A percentile compares a stretch with the other conserved stretches of the same genome.
Evolutionary conservation across 1,140 invertebrate genomes (phyloP).

Genomic region (Drosophila mojavensis): DNA sequence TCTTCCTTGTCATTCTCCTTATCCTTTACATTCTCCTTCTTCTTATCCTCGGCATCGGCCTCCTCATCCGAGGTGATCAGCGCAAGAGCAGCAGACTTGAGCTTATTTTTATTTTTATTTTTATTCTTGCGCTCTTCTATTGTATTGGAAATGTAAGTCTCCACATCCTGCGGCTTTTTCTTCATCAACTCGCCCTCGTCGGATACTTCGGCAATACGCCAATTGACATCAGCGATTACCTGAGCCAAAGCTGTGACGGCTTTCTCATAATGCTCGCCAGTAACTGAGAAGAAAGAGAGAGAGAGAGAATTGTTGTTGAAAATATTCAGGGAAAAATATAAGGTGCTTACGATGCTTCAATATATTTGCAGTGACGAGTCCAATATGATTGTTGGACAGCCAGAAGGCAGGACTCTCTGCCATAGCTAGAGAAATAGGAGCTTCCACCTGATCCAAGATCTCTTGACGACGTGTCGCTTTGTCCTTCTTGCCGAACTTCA

Average conservation of each 20-base stretch:
- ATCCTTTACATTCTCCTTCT: too few species aligned
- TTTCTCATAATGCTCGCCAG: slow-evolving; percentile 63
- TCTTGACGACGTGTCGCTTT: slow-evolving; percentile 89
- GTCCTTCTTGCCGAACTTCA: slow-evolving; percentile 92
- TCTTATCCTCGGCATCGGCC: slow-evolving; percentile 19
- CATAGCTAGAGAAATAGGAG: slow-evolving; percentile 87
- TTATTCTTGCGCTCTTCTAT: slow-evolving; percentile 60
- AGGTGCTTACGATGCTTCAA: slow-evolving; percentile 86
- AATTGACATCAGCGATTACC: slow-evolving; percentile 84
- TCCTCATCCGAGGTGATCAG: slow-evolving; percentile 41
- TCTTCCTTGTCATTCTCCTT: too few species aligned
- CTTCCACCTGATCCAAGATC: slow-evolving; percentile 88
- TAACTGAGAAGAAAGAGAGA: slow-evolving; percentile 37
- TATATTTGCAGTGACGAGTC: slow-evolving; percentile 89
- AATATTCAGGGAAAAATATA: too few species aligned
- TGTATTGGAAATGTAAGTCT: slow-evolving; percentile 64
- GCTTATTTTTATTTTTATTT: slow-evolving; percentile 42
- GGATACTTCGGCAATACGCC: slow-evolving; percentile 67
- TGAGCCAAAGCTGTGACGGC: slow-evolving; percentile 85
- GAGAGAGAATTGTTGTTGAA: too few species aligned
- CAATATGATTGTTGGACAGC: slow-evolving; percentile 88
- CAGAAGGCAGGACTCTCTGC: slow-evolving; percentile 87
- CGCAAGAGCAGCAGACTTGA: not conserved
- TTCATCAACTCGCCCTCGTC: slow-evolving; percentile 56
- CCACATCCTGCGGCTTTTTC: slow-evolving; percentile 56